phyloP scores from a whole-genome alignment of 2,888 invertebrate genomes.

The Noctua comes region DNA sequence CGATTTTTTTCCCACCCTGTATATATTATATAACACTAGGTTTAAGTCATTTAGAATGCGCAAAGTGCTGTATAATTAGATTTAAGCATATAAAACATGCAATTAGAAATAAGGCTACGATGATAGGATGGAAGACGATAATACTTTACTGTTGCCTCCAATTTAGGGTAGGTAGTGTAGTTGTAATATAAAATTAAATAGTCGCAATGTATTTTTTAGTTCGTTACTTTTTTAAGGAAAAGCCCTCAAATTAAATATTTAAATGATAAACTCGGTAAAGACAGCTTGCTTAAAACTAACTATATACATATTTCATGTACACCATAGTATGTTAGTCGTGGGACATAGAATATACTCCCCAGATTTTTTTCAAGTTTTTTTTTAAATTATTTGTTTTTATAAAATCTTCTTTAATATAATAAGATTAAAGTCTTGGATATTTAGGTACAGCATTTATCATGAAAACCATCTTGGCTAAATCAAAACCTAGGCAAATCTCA shows the following conservation, averaged over 20 bases:
- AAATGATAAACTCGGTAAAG: not conserved
- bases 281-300: constrained; percentile 38
- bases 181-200: not conserved
- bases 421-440: not conserved
- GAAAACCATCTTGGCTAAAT: not conserved
- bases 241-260: not conserved
- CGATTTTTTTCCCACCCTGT: not conserved
- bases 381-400: not conserved
- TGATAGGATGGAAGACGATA: no score
- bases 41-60: not conserved
- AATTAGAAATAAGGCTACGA: not conserved
- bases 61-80: not conserved
- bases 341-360: no score
- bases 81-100: not conserved
- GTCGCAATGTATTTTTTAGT: not conserved
- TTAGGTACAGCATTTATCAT: not conserved
- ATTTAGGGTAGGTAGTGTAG: not conserved
- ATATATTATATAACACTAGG: constrained; percentile 26
- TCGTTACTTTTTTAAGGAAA: not conserved
- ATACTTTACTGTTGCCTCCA: not conserved
- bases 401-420: no score
- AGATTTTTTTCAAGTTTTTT: not conserved
- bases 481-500: not conserved
- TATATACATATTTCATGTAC: not conserved
- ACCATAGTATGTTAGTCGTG: constrained; percentile 2